Conservation (phyloP, 2,113 vertebrate species). For the Garra rufa region DNA sequence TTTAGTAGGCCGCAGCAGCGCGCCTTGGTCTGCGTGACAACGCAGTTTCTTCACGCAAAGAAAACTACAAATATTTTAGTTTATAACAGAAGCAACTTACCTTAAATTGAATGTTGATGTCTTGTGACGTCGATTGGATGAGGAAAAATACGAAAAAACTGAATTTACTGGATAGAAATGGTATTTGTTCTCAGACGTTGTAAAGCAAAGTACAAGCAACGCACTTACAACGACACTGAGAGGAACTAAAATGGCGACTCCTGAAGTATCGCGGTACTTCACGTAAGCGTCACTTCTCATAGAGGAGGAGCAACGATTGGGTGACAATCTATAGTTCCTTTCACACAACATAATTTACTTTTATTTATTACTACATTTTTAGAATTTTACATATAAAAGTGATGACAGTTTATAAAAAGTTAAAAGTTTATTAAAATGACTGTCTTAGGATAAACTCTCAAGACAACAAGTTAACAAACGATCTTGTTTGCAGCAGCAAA, state of each 20-base stretch:
- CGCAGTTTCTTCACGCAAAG: not conserved
- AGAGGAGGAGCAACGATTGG: not conserved
- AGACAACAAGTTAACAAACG: not conserved
- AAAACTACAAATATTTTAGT: not conserved
- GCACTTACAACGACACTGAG: not conserved
- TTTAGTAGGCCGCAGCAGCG: not conserved
- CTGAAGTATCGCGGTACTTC: not conserved
- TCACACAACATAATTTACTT: not conserved
- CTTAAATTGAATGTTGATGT: not conserved
- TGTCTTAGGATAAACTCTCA: not conserved
- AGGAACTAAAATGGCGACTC: slow-evolving; percentile 19
- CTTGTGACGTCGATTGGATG: not conserved
- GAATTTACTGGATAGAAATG: not conserved
- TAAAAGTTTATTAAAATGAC: slow-evolving; percentile 11
- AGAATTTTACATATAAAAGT: not conserved
- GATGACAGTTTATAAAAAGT: not conserved
- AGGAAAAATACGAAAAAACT: not conserved
- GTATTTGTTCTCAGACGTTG: not conserved
- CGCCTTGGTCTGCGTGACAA: slow-evolving; percentile 5
- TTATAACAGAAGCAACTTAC: not conserved
- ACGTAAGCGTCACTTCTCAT: not conserved
- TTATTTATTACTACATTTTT: not conserved
- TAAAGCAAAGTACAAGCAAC: too few species aligned
- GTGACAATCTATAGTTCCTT: not conserved
- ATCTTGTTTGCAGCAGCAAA: not conserved